Conservation (phyloP, 2,797 vertebrate genomes). For the Salarias fasciatus region DNA sequence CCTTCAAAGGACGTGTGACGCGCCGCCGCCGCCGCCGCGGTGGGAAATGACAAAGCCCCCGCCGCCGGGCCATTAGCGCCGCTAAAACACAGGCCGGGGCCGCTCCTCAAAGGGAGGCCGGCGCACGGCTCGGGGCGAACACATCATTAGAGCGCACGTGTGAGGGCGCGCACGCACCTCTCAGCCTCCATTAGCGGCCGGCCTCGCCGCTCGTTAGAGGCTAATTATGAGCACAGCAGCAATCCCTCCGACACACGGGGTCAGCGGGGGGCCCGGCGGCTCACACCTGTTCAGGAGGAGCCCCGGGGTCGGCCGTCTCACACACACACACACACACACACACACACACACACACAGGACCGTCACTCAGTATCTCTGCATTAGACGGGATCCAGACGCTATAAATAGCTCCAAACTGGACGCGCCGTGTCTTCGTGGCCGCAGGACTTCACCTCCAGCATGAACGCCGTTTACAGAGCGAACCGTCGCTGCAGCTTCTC, state of each 20-base stretch:
- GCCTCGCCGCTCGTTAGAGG: conserved; percentile 61
- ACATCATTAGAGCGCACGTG: conserved; percentile 68
- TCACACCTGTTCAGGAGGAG: conserved; percentile 53
- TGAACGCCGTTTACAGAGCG: background rate
- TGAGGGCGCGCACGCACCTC: conserved; percentile 24
- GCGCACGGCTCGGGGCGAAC: conserved; percentile 54
- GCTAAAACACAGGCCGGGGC: conserved; percentile 75
- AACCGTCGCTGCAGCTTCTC: background rate
- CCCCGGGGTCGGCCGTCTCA: conserved; percentile 14
- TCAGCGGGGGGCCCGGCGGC: conserved; percentile 44
- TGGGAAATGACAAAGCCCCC: conserved; percentile 78
- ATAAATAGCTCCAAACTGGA: background rate
- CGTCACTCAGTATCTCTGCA: background rate
- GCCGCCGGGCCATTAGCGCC: conserved; percentile 68
- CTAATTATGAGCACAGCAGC: conserved; percentile 48
- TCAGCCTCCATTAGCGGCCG: conserved; percentile 66
- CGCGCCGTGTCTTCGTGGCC: background rate
- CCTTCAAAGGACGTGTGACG: conserved; percentile 68
- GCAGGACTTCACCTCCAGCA: background rate
- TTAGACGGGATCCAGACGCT: background rate
- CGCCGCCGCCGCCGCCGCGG: conserved; percentile 59
- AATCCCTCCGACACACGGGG: conserved; percentile 42
- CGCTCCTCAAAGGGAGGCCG: conserved; percentile 70
- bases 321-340: no score
- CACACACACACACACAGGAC: background rate